Evolutionary conservation across 2,797 vertebrate species (phyloP), one percentile per base, ranked within the genome.

Genomic region (Argentina silus): DNA sequence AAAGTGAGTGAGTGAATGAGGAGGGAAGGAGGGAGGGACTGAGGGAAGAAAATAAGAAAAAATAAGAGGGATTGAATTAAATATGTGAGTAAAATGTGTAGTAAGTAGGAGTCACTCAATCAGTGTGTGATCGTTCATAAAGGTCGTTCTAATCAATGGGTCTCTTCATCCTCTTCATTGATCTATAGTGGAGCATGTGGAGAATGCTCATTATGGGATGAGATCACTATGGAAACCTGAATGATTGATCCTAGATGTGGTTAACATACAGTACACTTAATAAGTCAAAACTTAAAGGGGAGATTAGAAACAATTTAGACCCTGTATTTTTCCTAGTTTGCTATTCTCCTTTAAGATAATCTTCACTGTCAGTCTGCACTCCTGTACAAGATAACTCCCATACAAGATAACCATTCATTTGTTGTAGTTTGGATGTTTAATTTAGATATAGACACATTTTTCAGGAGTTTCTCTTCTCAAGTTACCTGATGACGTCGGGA

Each of bases 371-470:
- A 27, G 9, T 60, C 12, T 11, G 21, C 14, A 23, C 57, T 60
- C 21, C 21, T 27, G 9, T 60, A 60, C 57, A 60, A 60, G 57
- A 12, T 60, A 27, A 59, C 21, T 60, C 21, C 21, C 10, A 3
- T 60, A 60, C 57, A 60, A 60, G 57, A 12, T 60, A 27, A 59
- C 21, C 10, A 59, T 19, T 8, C 56, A 59, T 59, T 27, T 5
- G 5, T 62, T 62, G 23, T 80, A 69, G n/a, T 83, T 78, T 61
- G 72, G 43, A 57, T 48, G 23, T 64, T 73, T 88, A 71, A 85
- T 81, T 81, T 81, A 75, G 76, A 85, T 83, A 69, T 57, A 74
- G 61, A 66, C 11, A 17, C 14, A 57, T 51, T 65, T 70, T 76
- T 48, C 8, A 65, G 11, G 43, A 50, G 45, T 7, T 14, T 23